phyloP scores from a whole-genome alignment of 1,140 invertebrate genomes.

The Hylaeus anthracinus region DNA sequence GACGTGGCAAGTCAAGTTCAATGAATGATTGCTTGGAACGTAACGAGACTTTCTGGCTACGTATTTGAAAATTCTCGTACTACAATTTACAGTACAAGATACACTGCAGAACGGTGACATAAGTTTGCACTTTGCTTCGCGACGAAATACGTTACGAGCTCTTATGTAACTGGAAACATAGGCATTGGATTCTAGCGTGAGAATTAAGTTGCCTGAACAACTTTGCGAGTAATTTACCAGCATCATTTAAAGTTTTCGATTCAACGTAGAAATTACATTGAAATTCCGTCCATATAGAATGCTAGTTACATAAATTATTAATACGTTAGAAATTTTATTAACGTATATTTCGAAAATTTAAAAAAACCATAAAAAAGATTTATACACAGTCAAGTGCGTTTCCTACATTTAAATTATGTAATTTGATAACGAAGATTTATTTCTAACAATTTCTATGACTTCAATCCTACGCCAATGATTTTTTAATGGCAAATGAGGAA shows the following conservation, averaged over 20 bases:
- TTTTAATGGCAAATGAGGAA: neutral
- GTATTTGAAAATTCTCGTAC: neutral
- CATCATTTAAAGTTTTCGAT: neutral
- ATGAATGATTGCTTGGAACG: neutral
- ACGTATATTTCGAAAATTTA: neutral
- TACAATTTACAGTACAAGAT: conserved; percentile 11
- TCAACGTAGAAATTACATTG: neutral
- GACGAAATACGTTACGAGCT: conserved; percentile 21
- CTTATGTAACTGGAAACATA: conserved; percentile 27
- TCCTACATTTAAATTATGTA: neutral
- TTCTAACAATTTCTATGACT: too few relatives aligned
- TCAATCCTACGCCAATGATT: neutral
- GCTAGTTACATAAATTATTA: neutral
- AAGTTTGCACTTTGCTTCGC: conserved; percentile 42
- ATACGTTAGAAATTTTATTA: neutral
- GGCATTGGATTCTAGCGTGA: conserved; percentile 6
- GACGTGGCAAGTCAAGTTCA: neutral
- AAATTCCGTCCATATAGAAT: neutral
- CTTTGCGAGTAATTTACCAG: neutral
- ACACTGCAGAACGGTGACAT: conserved; percentile 22
- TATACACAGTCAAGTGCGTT: neutral
- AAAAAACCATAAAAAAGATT: neutral
- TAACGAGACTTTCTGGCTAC: neutral
- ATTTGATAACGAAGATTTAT: neutral
- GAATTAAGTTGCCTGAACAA: conserved; percentile 22